phyloP scores from a whole-genome alignment of 2,797 vertebrate genomes.

The Oryzias sinensis region DNA sequence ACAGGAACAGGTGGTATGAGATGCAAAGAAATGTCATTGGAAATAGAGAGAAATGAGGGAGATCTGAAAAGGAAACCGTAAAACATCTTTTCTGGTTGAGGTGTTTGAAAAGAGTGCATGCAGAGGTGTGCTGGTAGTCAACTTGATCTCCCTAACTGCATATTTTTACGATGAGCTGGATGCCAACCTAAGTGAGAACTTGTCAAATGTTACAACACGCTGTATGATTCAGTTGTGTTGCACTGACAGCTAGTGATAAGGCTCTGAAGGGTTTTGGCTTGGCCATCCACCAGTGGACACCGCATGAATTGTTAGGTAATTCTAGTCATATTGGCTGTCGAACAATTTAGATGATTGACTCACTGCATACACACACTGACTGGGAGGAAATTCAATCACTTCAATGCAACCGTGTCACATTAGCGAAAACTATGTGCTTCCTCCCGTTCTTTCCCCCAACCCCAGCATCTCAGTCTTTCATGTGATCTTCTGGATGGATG shows the following conservation, averaged over 20 bases:
- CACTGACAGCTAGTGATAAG: constrained; percentile 23
- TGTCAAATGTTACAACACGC: constrained; percentile 25
- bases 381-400: constrained; percentile 68
- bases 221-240: constrained; percentile 23
- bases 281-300: constrained; percentile 7
- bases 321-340: constrained; percentile 47
- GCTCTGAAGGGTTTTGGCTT: constrained; percentile 22
- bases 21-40: too few relatives aligned
- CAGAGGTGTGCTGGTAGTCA: neutral
- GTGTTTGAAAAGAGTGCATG: neutral
- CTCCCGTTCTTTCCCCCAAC: constrained; percentile 41
- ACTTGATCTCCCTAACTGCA: constrained; percentile 7
- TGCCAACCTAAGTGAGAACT: constrained; percentile 10
- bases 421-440: constrained; percentile 69
- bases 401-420: constrained; percentile 71
- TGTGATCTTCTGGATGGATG: constrained; percentile 18
- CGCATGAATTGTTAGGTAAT: constrained; percentile 58
- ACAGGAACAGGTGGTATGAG: constrained; percentile 1
- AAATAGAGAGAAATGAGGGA: too few relatives aligned
- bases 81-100: constrained; percentile 1
- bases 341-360: constrained; percentile 58
- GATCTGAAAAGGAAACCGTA: neutral
- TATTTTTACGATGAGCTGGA: constrained; percentile 16
- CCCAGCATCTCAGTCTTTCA: constrained; percentile 22
- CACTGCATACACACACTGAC: constrained; percentile 25